Conservation (phyloP, 1,140 invertebrate species). For the Gryon sp. region DNA sequence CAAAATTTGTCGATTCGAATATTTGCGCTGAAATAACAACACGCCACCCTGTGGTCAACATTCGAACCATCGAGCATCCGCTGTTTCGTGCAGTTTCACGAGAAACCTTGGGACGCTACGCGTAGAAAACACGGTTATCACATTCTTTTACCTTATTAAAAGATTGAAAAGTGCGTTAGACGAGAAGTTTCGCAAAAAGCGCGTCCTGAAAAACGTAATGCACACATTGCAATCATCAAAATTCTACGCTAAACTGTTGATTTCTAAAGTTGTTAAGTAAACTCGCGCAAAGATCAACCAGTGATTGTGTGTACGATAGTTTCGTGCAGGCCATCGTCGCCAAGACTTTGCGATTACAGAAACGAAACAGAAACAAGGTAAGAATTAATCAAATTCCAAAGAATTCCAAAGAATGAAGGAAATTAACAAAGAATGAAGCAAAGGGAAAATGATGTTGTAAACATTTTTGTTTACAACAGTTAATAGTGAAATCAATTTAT, state of each 20-base stretch:
- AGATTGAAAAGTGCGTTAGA: not conserved
- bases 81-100: slow-evolving; percentile 35
- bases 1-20: slow-evolving; percentile 7
- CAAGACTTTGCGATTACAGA: slow-evolving; percentile 13
- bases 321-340: slow-evolving; percentile 45
- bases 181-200: not conserved
- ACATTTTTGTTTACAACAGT: too few relatives aligned
- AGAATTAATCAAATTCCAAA: not conserved
- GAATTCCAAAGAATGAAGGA: too few relatives aligned
- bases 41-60: slow-evolving; percentile 16
- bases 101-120: slow-evolving; percentile 45
- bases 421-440: too few relatives aligned
- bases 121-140: slow-evolving; percentile 8
- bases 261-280: not conserved
- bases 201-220: not conserved
- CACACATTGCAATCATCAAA: too few relatives aligned
- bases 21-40: not conserved
- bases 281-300: slow-evolving; percentile 14
- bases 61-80: slow-evolving; percentile 7
- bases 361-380: slow-evolving; percentile 18
- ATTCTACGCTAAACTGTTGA: not conserved
- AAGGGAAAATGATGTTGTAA: too few relatives aligned
- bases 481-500: too few relatives aligned
- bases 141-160: not conserved
- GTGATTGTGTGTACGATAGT: slow-evolving; percentile 49